Conservation (phyloP, 1,140 invertebrate species). For the Orussus abietinus region DNA sequence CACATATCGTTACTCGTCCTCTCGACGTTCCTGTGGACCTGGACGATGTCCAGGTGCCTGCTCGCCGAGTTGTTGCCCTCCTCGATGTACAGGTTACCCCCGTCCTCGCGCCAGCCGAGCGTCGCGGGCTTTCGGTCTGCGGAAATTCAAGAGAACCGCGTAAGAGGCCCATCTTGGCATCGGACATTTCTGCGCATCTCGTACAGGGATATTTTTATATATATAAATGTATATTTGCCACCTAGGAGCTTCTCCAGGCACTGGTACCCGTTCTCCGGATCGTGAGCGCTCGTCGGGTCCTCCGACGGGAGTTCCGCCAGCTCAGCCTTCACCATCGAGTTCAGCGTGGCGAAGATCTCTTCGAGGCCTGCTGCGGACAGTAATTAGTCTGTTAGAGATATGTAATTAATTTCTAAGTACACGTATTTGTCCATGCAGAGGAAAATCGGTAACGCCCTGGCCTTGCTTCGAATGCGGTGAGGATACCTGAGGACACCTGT, state of each 20-base stretch:
- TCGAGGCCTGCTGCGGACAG: slow-evolving; percentile 42
- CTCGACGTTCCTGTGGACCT: slow-evolving; percentile 44
- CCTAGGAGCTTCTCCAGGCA: slow-evolving; percentile 44
- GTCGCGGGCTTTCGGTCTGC: slow-evolving; percentile 42
- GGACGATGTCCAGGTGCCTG: slow-evolving; percentile 32
- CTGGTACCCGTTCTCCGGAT: slow-evolving; percentile 41
- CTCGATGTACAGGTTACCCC: slow-evolving; percentile 45
- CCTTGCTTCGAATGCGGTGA: too few relatives aligned
- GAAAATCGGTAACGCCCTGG: too few relatives aligned
- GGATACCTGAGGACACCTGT: too few relatives aligned
- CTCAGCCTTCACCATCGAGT: slow-evolving; percentile 43
- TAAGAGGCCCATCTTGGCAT: slow-evolving; percentile 16
- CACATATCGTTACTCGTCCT: too few relatives aligned
- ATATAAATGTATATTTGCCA: slow-evolving; percentile 14
- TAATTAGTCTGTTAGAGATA: too few relatives aligned
- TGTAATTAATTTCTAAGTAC: too few relatives aligned
- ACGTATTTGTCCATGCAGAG: too few relatives aligned
- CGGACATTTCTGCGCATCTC: slow-evolving; percentile 7
- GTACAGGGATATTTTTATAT: slow-evolving; percentile 3
- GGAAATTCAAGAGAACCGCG: slow-evolving; percentile 13
- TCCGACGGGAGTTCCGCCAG: slow-evolving; percentile 37
- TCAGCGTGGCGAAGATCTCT: slow-evolving; percentile 43
- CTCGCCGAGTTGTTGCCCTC: slow-evolving; percentile 33
- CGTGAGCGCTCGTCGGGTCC: slow-evolving; percentile 33
- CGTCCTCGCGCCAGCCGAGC: slow-evolving; percentile 37